These are phyloP conservation scores for Adelphocoris suturalis DNA, from an alignment of 2,888 invertebrate genomes.

Conservation along the genomic window DNA sequence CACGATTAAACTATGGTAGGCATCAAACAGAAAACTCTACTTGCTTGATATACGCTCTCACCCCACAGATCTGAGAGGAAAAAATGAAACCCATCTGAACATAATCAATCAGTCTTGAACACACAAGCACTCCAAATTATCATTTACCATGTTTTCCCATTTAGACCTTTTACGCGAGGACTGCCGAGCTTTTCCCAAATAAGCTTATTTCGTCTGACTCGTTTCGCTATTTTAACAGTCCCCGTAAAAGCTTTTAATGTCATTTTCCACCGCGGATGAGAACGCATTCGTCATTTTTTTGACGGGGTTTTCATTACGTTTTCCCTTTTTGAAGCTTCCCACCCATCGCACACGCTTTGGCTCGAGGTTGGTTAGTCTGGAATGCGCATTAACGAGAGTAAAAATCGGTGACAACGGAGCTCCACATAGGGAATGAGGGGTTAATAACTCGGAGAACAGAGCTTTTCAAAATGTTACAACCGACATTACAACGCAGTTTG, in stretches of 20 bases:
- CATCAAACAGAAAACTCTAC: too few species aligned
- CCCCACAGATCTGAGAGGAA: neutral
- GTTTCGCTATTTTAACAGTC: conserved; percentile 48
- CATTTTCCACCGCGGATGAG: conserved; percentile 24
- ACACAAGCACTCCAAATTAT: neutral
- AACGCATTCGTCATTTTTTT: conserved; percentile 66
- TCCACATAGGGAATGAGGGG: neutral
- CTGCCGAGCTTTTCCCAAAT: conserved; percentile 28
- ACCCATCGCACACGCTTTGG: neutral
- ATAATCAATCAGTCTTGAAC: conserved; percentile 44
- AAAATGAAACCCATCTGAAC: neutral
- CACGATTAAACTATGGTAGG: too few species aligned
- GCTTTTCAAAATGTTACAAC: neutral
- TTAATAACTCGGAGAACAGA: neutral
- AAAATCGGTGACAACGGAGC: conserved; percentile 24
- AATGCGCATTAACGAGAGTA: conserved; percentile 27
- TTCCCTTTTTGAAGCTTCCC: conserved; percentile 3
- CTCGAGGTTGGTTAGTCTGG: conserved; percentile 9
- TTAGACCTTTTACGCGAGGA: conserved; percentile 28
- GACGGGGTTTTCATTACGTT: conserved; percentile 54
- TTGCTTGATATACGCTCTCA: neutral
- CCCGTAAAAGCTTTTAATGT: conserved; percentile 64
- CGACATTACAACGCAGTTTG: neutral
- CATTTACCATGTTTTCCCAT: conserved; percentile 47
- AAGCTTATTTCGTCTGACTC: conserved; percentile 61